phyloP scores from a whole-genome alignment of 2,113 vertebrate genomes.

The Pseudopodoces humilis region DNA sequence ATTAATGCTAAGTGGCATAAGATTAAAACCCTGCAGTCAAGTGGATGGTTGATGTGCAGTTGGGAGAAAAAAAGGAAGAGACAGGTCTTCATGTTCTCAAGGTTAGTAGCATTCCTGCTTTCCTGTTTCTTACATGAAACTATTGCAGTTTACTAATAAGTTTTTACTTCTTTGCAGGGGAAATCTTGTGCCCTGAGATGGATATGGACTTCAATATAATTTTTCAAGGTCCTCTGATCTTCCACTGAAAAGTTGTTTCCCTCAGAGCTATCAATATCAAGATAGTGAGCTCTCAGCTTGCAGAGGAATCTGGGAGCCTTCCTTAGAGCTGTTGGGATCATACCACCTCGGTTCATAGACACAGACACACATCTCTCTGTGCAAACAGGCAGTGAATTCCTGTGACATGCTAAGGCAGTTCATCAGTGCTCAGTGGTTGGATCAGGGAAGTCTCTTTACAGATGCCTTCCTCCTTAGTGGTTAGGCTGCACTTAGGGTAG shows the following conservation, averaged over 20 bases:
- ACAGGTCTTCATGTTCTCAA: background rate
- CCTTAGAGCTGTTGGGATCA: background rate
- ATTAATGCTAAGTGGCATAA: background rate
- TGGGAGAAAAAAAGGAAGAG: background rate
- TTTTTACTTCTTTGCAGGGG: conserved; percentile 65
- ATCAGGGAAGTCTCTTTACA: background rate
- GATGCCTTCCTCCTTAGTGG: background rate
- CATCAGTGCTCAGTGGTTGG: background rate
- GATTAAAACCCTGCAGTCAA: background rate
- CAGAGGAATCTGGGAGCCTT: background rate
- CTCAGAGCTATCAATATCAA: background rate
- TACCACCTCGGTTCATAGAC: rapidly evolving
- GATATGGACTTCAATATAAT: background rate
- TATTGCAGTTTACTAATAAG: conserved; percentile 38
- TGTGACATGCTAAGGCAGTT: background rate
- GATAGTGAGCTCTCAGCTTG: background rate
- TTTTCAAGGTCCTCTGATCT: conserved; percentile 1
- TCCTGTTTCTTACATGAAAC: background rate
- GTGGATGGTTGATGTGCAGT: background rate
- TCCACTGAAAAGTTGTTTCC: background rate
- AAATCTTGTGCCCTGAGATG: conserved; percentile 39
- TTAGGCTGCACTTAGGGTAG: background rate
- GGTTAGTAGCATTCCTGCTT: conserved; percentile 43
- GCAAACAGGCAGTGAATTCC: background rate
- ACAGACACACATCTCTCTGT: rapidly evolving